These are phyloP conservation scores for Trilocha varians DNA, from an alignment of 2,888 invertebrate species.

Conservation along the genomic window DNA sequence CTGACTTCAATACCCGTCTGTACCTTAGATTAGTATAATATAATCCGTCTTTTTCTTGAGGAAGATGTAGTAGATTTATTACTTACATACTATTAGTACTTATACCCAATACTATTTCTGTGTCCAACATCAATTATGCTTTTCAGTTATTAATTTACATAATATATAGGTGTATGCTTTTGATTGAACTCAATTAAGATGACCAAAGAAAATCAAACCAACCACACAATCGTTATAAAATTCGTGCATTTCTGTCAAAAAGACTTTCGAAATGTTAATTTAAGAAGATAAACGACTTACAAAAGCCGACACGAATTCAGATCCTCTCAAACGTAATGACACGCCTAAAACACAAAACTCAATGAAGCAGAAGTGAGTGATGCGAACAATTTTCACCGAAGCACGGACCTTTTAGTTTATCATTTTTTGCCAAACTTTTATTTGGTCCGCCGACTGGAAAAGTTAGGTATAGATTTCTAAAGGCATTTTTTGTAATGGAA, in stretches of 20 bases:
- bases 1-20: too few species aligned
- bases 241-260: background rate
- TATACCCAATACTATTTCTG: too few species aligned
- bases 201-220: too few species aligned
- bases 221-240: too few species aligned
- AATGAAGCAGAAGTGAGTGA: conserved; percentile 36
- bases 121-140: too few species aligned
- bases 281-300: conserved; percentile 6
- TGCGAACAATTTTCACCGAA: conserved; percentile 27
- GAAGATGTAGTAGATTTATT: too few species aligned
- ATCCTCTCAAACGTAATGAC: conserved; percentile 25
- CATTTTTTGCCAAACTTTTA: conserved; percentile 10
- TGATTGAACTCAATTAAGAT: too few species aligned
- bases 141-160: too few species aligned
- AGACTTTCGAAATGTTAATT: conserved; percentile 1
- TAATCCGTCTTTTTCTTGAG: too few species aligned
- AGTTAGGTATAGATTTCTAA: background rate
- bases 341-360: conserved; percentile 32
- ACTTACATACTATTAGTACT: too few species aligned
- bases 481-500: background rate
- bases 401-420: conserved; percentile 13
- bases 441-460: conserved; percentile 5
- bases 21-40: too few species aligned
- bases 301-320: conserved; percentile 16
- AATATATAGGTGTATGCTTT: too few species aligned